A percentile compares a stretch with the other conserved stretches of the same genome.
Evolutionary conservation across 2,113 vertebrate species (phyloP).

Genomic region (Corydoras maculifer): DNA sequence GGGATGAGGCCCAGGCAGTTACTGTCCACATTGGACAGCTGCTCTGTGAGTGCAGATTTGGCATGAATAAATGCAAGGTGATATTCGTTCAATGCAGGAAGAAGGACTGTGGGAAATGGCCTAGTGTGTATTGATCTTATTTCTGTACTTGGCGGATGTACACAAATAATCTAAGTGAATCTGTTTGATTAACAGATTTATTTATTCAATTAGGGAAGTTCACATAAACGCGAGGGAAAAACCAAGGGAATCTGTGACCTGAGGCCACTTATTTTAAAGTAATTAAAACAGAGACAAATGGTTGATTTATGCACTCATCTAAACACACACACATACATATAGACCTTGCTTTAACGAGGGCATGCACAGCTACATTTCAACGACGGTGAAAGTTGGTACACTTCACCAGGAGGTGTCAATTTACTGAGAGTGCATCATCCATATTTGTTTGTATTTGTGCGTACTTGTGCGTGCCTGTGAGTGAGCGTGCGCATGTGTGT

Average conservation of each 20-base stretch:
- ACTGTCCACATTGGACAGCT: conserved; percentile 22
- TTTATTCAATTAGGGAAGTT: conserved; percentile 35
- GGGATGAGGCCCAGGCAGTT: conserved; percentile 12
- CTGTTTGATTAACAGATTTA: conserved; percentile 42
- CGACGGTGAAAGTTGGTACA: conserved; percentile 11
- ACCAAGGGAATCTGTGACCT: conserved; percentile 34
- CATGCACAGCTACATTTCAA: conserved; percentile 11
- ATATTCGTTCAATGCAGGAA: conserved; percentile 29
- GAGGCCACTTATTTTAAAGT: conserved; percentile 30
- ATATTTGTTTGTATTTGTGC: conserved; percentile 17
- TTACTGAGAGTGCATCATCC: conserved; percentile 12
- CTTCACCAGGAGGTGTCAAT: conserved; percentile 28
- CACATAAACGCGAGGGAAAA: conserved; percentile 19
- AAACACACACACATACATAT: conserved; percentile 8
- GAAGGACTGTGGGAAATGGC: conserved; percentile 1
- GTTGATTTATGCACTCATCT: conserved; percentile 29
- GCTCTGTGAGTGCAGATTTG: conserved; percentile 24
- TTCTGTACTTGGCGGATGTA: not conserved
- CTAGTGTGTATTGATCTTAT: conserved; percentile 8
- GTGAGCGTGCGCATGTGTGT: conserved; percentile 12
- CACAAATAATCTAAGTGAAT: conserved; percentile 2
- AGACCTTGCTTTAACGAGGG: conserved; percentile 3
- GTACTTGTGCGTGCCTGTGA: conserved; percentile 6
- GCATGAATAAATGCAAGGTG: conserved; percentile 40
- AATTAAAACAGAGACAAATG: conserved; percentile 33